A percentile compares a stretch with the other conserved stretches of the same genome.
These are phyloP conservation scores for Halcyon badia DNA, from an alignment of 2,797 vertebrate species.

Conservation along the genomic window DNA sequence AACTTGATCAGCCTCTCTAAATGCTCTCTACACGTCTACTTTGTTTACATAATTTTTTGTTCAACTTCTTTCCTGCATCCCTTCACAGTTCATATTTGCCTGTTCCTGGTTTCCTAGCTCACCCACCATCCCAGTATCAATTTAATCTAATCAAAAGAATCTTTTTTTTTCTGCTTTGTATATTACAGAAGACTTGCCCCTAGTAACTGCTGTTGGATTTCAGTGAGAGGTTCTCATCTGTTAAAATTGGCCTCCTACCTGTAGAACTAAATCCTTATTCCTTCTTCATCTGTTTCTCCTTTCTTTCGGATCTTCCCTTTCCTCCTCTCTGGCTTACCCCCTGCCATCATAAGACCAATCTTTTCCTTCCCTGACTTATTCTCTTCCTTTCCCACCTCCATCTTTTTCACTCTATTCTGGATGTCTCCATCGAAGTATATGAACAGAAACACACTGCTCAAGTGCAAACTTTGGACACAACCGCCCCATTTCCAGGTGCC, in stretches of 20 bases:
- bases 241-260: neutral
- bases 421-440: neutral
- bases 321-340: neutral
- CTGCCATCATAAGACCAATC: accelerated
- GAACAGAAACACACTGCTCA: neutral
- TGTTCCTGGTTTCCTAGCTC: neutral
- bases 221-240: neutral
- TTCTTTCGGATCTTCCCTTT: neutral
- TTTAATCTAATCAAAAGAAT: neutral
- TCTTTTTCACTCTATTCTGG: neutral
- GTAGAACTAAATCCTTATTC: neutral
- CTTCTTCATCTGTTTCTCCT: neutral
- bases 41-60: accelerated
- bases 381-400: neutral
- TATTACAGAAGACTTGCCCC: neutral
- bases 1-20: neutral
- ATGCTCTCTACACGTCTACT: neutral
- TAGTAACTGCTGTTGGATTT: neutral
- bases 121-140: neutral
- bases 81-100: neutral
- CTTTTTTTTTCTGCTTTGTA: neutral
- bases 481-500: neutral
- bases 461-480: neutral
- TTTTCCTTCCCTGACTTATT: neutral
- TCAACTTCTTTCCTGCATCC: neutral